Conservation (phyloP, 2,113 vertebrate genomes). For the Menidia beryllina region DNA sequence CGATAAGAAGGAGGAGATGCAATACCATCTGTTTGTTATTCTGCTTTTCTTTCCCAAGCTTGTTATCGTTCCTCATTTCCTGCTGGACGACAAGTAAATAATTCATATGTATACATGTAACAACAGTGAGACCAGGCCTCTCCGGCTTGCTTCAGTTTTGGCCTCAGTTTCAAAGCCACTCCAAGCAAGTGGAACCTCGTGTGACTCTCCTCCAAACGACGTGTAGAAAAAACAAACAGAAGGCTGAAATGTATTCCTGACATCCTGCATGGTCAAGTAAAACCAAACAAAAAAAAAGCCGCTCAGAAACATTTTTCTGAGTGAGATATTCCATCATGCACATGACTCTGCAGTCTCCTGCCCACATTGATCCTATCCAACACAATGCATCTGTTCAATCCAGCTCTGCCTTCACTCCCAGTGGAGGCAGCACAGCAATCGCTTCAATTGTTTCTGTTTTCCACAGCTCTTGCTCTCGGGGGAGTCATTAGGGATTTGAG, state of each 20-base stretch:
- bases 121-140: slow-evolving; percentile 57
- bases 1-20: slow-evolving; percentile 33
- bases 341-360: slow-evolving; percentile 62
- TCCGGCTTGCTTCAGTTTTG: slow-evolving; percentile 42
- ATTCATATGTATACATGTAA: slow-evolving; percentile 74
- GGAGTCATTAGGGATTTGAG: slow-evolving; percentile 48
- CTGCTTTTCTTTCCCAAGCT: slow-evolving; percentile 80
- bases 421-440: slow-evolving; percentile 56
- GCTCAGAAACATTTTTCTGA: slow-evolving; percentile 58
- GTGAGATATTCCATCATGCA: slow-evolving; percentile 53
- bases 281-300: slow-evolving; percentile 19
- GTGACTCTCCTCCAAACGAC: slow-evolving; percentile 48
- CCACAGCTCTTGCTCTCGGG: slow-evolving; percentile 57
- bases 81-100: slow-evolving; percentile 77
- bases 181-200: slow-evolving; percentile 40
- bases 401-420: slow-evolving; percentile 44
- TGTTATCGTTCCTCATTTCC: slow-evolving; percentile 81
- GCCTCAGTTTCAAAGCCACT: slow-evolving; percentile 65
- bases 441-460: slow-evolving; percentile 58
- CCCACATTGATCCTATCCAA: slow-evolving; percentile 52
- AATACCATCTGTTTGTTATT: slow-evolving; percentile 79
- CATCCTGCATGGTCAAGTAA: slow-evolving; percentile 36
- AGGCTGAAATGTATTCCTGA: slow-evolving; percentile 39
- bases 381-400: slow-evolving; percentile 67
- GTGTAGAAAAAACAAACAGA: slow-evolving; percentile 65